Percentiles rank a stretch among this genome's conserved stretches.
These are phyloP conservation scores for Hermetia illucens DNA, from an alignment of 1,140 invertebrate genomes.

Conservation along the genomic window DNA sequence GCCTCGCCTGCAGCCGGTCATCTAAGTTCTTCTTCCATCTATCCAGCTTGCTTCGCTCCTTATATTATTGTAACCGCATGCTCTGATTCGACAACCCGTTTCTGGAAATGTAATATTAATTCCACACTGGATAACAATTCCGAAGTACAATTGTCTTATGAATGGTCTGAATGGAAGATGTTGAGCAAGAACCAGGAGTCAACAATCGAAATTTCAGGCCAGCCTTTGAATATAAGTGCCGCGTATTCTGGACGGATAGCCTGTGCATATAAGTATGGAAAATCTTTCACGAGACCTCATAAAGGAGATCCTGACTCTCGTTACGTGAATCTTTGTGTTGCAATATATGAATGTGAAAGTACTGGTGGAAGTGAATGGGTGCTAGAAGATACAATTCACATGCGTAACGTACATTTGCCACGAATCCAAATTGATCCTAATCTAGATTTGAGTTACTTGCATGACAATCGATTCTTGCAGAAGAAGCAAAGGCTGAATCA, in stretches of 20 bases:
- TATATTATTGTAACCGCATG: slow-evolving; percentile 92
- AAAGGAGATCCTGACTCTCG: slow-evolving; percentile 65
- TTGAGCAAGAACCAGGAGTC: slow-evolving; percentile 69
- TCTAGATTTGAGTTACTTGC: slow-evolving; percentile 67
- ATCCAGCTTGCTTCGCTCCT: slow-evolving; percentile 93
- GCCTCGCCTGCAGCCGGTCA: slow-evolving; percentile 90
- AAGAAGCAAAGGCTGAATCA: slow-evolving; percentile 64
- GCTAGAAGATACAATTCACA: slow-evolving; percentile 90
- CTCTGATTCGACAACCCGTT: slow-evolving; percentile 64
- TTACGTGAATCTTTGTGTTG: slow-evolving; percentile 86
- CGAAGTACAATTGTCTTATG: slow-evolving; percentile 37
- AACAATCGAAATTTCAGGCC: slow-evolving; percentile 70
- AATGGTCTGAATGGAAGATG: slow-evolving; percentile 86
- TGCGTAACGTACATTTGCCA: slow-evolving; percentile 77
- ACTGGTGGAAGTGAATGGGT: slow-evolving; percentile 97
- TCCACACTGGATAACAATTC: slow-evolving; percentile 28
- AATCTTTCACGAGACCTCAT: slow-evolving; percentile 66
- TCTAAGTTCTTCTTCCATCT: slow-evolving; percentile 94
- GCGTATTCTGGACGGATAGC: slow-evolving; percentile 95
- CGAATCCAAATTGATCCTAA: slow-evolving; percentile 65
- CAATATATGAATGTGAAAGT: slow-evolving; percentile 99
- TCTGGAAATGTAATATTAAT: slow-evolving; percentile 67
- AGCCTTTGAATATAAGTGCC: slow-evolving; percentile 85
- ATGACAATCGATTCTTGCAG: slow-evolving; percentile 65
- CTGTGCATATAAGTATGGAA: slow-evolving; percentile 86